phyloP scores from a whole-genome alignment of 1,140 invertebrate genomes.

The Eufriesea mexicana region DNA sequence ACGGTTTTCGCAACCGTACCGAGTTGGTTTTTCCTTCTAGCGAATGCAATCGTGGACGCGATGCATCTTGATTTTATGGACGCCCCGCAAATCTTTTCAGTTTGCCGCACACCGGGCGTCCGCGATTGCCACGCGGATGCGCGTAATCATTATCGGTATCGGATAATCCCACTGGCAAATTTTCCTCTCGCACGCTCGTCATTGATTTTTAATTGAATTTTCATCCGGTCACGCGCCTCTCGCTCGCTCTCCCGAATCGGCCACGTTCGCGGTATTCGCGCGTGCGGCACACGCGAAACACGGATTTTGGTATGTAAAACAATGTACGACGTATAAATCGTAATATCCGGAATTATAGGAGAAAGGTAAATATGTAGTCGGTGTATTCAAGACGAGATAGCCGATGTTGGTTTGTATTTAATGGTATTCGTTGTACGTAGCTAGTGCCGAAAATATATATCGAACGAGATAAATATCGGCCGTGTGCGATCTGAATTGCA shows the following conservation, averaged over 20 bases:
- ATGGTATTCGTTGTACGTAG: conserved; percentile 17
- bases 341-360: neutral
- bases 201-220: conserved; percentile 26
- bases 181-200: neutral
- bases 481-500: conserved; percentile 56
- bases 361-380: neutral
- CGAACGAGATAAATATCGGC: conserved; percentile 53
- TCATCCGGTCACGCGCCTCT: conserved; percentile 2
- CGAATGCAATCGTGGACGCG: conserved; percentile 15
- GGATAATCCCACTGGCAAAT: neutral
- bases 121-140: neutral
- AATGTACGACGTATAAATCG: neutral
- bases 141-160: conserved; percentile 24
- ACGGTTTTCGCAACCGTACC: conserved; percentile 50
- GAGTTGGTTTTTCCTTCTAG: conserved; percentile 17
- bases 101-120: neutral
- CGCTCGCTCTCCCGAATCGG: too few species aligned
- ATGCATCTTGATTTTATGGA: conserved; percentile 52
- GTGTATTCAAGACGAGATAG: neutral
- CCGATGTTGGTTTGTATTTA: conserved; percentile 25
- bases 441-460: conserved; percentile 54
- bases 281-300: too few species aligned
- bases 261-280: neutral
- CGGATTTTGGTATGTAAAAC: neutral
- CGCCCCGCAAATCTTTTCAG: conserved; percentile 30